These are phyloP conservation scores for Hypena proboscidalis DNA, from an alignment of 2,888 invertebrate species.

Conservation along the genomic window DNA sequence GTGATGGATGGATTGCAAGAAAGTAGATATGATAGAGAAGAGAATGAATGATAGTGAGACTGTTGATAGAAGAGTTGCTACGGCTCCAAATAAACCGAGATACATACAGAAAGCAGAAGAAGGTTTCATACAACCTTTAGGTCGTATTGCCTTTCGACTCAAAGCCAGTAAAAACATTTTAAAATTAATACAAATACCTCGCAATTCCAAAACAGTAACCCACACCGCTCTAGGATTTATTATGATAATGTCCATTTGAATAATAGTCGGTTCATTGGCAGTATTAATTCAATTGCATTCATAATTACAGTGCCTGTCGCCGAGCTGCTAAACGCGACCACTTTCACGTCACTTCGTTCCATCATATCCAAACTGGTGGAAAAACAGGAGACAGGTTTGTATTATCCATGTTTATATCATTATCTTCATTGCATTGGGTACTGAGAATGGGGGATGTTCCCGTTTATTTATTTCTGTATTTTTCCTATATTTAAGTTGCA, in stretches of 20 bases:
- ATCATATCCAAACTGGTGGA: slow-evolving; percentile 78
- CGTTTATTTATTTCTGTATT: too few relatives aligned
- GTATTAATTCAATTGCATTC: slow-evolving; percentile 11
- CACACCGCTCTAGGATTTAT: slow-evolving; percentile 27
- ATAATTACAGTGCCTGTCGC: slow-evolving; percentile 70
- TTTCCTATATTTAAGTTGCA: too few relatives aligned
- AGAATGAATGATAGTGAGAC: too few relatives aligned
- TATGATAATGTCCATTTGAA: slow-evolving; percentile 35
- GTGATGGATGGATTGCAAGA: too few relatives aligned
- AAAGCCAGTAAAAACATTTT: too few relatives aligned
- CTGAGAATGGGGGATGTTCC: background rate
- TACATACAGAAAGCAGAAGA: too few relatives aligned
- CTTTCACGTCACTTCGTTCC: slow-evolving; percentile 76
- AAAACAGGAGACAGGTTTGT: slow-evolving; percentile 78
- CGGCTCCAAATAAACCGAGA: too few relatives aligned
- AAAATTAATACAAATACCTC: too few relatives aligned
- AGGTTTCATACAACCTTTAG: too few relatives aligned
- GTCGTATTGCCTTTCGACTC: too few relatives aligned
- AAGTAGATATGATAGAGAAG: too few relatives aligned
- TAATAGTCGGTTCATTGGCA: slow-evolving; percentile 32
- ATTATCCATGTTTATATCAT: background rate
- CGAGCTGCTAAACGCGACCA: slow-evolving; percentile 72
- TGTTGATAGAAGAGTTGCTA: too few relatives aligned
- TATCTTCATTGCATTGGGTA: background rate
- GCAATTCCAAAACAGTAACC: background rate